Base-by-base conservation (phyloP, 2,797 vertebrate genomes). In the Rhinogobio ventralis region DNA sequence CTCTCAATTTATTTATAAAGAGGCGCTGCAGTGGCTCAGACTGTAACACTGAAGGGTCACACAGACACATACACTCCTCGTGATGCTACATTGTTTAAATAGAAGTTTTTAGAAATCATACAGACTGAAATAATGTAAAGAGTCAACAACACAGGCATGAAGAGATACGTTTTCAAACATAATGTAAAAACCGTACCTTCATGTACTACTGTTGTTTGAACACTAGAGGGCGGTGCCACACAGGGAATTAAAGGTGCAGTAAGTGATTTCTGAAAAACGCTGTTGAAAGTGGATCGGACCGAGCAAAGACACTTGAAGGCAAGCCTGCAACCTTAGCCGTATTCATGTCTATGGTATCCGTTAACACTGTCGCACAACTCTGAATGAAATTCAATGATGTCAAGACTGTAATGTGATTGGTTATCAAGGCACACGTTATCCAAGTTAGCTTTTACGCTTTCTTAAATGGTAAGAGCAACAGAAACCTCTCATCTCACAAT, bases 1-100 rank as follows among this genome's bases (percentile, higher is more conserved):
- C 93, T 89, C 96, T 93, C 68, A 99, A 95, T 83, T 91, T 94
- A 92, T 95, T 96, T 23, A 98, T 92, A 90, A 97, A 96, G 74
- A 93, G 90, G 53, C 91, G 94, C 7, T 95, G 96, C 86, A 97
- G 90, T 0, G 83, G 73, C 42, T 92, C 94, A 8, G 94, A 95
- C 25, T 97, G 93, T 60, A 98, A 91, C 82, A 97, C 97, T 95
- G 90, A 13, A 3, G 53, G 46, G 46, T 15, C 28, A 62, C 73
- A 46, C 20, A 57, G 10, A 66, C 3, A 7, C n/a, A 49, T 13
- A 53, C 20, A 36, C 25, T 60, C 42, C 49, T 36, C 19, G n/a
- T 67, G 13, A 79, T 78, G 15, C 55, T 39, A 25, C 14, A 62
- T 0, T 10, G 36, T 45, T 77, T 60, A 2, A 42, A 45, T 17